Percentiles rank a stretch among this genome's conserved stretches.
Conservation (phyloP, 2,888 invertebrate genomes). For the Melanotus villosus region DNA sequence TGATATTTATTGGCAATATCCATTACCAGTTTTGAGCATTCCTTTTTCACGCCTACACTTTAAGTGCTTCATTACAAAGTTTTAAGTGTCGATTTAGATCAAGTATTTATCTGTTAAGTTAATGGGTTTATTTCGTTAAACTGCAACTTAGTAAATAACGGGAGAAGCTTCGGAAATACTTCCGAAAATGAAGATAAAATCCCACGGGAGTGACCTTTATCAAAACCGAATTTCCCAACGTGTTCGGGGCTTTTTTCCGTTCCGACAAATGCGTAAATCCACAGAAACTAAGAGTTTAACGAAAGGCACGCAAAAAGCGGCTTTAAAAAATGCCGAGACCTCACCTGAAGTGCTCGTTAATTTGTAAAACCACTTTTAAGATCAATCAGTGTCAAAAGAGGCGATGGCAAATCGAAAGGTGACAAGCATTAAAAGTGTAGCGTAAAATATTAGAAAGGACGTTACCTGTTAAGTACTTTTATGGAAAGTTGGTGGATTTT, state of each 20-base stretch:
- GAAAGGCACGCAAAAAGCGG: slow-evolving; percentile 4
- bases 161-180: neutral
- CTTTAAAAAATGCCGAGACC: neutral
- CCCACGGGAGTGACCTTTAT: neutral
- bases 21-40: neutral
- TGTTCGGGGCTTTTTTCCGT: neutral
- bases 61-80: neutral
- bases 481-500: neutral
- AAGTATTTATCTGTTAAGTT: neutral
- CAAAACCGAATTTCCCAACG: neutral
- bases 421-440: slow-evolving; percentile 13
- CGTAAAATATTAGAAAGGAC: neutral
- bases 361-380: slow-evolving; percentile 7
- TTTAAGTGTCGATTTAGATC: neutral
- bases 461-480: neutral
- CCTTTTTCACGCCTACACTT: neutral
- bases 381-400: slow-evolving; percentile 7
- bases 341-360: neutral
- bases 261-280: neutral
- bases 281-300: neutral
- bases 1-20: slow-evolving; percentile 5
- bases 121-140: neutral
- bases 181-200: neutral
- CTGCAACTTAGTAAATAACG: neutral
- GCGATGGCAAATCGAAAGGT: neutral